phyloP scores from a whole-genome alignment of 2,113 vertebrate genomes.

The Pelodiscus sinensis region DNA sequence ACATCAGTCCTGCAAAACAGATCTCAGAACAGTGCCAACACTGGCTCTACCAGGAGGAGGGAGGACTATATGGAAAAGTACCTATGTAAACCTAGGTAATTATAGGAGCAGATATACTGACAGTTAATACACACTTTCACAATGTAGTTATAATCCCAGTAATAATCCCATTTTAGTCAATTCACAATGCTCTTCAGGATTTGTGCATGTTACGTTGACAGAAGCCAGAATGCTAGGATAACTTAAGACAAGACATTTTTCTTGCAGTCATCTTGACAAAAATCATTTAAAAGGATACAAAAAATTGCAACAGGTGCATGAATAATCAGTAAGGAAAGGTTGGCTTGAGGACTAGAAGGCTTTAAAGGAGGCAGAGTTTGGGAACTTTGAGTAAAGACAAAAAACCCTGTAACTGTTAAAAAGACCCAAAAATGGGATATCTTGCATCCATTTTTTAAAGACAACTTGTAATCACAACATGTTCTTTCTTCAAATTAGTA shows the following conservation, averaged over 20 bases:
- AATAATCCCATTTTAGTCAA: neutral
- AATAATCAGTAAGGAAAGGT: neutral
- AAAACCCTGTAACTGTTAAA: neutral
- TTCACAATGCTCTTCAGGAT: neutral
- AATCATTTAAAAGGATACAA: neutral
- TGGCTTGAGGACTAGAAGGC: neutral
- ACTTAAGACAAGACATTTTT: accelerated
- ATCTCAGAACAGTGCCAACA: neutral
- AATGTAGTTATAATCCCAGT: neutral
- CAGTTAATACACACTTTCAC: neutral
- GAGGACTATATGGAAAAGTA: neutral
- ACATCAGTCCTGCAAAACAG: neutral
- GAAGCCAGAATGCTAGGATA: neutral
- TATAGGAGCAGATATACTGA: neutral
- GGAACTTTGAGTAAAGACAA: neutral
- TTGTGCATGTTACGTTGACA: neutral
- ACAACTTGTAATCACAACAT: neutral
- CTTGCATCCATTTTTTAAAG: neutral
- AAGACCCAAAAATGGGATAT: neutral
- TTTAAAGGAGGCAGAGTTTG: neutral
- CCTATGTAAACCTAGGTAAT: neutral
- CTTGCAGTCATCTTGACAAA: neutral
- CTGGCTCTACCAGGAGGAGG: neutral
- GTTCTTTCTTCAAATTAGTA: neutral
- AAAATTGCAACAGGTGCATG: neutral